phyloP scores from a whole-genome alignment of 2,113 vertebrate genomes.

The Theristicus caerulescens region DNA sequence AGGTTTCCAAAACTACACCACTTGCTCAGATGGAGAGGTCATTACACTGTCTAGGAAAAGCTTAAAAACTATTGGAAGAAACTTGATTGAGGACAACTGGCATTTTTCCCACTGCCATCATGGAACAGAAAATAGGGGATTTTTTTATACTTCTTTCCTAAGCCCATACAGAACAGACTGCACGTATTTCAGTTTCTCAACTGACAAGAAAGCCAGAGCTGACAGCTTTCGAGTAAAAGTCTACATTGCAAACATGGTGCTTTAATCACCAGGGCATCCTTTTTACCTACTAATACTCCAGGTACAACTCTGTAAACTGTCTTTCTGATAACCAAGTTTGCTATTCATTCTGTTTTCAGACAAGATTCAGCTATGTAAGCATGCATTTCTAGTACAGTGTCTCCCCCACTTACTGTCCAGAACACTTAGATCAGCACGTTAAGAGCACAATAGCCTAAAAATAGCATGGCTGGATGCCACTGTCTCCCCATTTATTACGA shows the following conservation, averaged over 20 bases:
- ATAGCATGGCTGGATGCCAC: constrained; percentile 33
- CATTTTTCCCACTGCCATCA: neutral
- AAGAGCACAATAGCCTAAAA: constrained; percentile 45
- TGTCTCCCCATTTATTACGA: constrained; percentile 15
- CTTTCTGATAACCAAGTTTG: neutral
- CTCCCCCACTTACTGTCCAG: constrained; percentile 26
- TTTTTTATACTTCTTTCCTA: constrained; percentile 9
- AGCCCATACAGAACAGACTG: constrained; percentile 35
- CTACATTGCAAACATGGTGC: neutral
- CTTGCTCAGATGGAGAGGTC: neutral
- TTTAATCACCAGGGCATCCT: constrained; percentile 8
- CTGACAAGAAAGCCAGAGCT: neutral
- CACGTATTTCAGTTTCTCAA: constrained; percentile 23
- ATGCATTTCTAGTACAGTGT: neutral
- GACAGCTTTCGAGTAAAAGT: neutral
- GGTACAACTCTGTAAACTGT: neutral
- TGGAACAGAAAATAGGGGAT: neutral
- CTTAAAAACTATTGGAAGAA: neutral
- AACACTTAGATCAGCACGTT: constrained; percentile 63
- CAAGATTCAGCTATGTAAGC: neutral
- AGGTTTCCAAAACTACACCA: neutral
- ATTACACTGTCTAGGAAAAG: neutral
- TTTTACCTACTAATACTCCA: neutral
- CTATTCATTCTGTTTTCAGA: neutral
- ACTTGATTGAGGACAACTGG: constrained; percentile 31